Evolutionary conservation across 2,888 invertebrate genomes (phyloP), one percentile per base, ranked within the genome.

Genomic region (Thera britannica): DNA sequence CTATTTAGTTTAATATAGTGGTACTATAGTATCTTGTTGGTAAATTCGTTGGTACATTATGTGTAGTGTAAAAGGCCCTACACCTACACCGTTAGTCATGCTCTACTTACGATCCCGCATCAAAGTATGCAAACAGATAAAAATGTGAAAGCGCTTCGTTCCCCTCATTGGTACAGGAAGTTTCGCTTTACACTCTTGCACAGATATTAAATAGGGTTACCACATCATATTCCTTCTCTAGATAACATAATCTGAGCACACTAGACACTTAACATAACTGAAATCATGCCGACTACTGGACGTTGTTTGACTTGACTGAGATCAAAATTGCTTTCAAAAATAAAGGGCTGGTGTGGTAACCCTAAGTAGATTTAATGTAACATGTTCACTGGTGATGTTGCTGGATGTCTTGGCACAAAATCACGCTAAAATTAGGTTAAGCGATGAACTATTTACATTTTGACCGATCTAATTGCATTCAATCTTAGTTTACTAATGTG

Each of bases 391-490:
- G 23, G 23, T 1, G 23, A 23, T 89, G 88, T 83, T 41, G 9
- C 6, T 4, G 64, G 79, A 81, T 84, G 76, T 85, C 84, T 87
- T 87, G 86, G 87, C 90, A 87, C 82, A 77, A 72, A 75, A 81
- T 78, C 75, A 62, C 75, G 48, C 63, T 78, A 78, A 83, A 86
- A 84, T 89, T 87, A 85, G 84, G 83, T 84, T 83, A 79, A 82
- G 81, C 82, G 89, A 76, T 78, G 84, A 88, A 75, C 81, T 86
- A 88, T 90, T 90, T 88, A 89, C 83, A 80, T 83, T 82, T 78
- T 78, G 71, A 71, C 68, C 79, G 83, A 77, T 87, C 85, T 84
- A 85, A 88, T 90, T 88, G 87, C 83, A 79, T 75, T 76, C 83
- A 81, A 85, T 84, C 79, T 78, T 61, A 63, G 58, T 84, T 83